Evolutionary conservation across 2,113 vertebrate species (phyloP).

Genomic region (Psephotus haematonotus): DNA sequence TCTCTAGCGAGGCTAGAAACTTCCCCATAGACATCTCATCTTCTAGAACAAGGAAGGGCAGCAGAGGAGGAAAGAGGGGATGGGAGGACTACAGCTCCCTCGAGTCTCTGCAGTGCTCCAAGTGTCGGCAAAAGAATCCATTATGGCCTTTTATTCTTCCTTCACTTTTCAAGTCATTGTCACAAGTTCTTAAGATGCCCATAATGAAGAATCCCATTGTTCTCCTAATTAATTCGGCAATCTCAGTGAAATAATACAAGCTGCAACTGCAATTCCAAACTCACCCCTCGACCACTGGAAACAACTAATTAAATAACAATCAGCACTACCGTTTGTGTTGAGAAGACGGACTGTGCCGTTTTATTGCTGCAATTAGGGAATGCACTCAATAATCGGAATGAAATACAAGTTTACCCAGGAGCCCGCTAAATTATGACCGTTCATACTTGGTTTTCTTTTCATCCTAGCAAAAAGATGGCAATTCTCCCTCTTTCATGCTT

Average conservation of each 20-base stretch:
- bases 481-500: neutral
- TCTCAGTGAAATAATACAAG: slow-evolving; percentile 72
- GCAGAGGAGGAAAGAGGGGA: neutral
- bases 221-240: slow-evolving; percentile 75
- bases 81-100: neutral
- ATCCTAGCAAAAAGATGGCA: neutral
- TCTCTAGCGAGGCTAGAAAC: neutral
- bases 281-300: slow-evolving; percentile 77
- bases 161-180: slow-evolving; percentile 52
- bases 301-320: slow-evolving; percentile 82
- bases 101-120: fast-evolving
- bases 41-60: neutral
- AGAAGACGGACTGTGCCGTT: slow-evolving; percentile 74
- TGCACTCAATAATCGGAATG: slow-evolving; percentile 74
- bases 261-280: slow-evolving; percentile 73
- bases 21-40: neutral
- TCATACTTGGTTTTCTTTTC: slow-evolving; percentile 67
- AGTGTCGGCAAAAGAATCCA: neutral
- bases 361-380: slow-evolving; percentile 78
- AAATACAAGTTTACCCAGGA: slow-evolving; percentile 77
- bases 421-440: slow-evolving; percentile 74
- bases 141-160: neutral
- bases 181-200: slow-evolving; percentile 66
- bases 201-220: slow-evolving; percentile 68
- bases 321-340: slow-evolving; percentile 61